Conservation (phyloP, 2,113 vertebrate species). For the Chloebia gouldiae region DNA sequence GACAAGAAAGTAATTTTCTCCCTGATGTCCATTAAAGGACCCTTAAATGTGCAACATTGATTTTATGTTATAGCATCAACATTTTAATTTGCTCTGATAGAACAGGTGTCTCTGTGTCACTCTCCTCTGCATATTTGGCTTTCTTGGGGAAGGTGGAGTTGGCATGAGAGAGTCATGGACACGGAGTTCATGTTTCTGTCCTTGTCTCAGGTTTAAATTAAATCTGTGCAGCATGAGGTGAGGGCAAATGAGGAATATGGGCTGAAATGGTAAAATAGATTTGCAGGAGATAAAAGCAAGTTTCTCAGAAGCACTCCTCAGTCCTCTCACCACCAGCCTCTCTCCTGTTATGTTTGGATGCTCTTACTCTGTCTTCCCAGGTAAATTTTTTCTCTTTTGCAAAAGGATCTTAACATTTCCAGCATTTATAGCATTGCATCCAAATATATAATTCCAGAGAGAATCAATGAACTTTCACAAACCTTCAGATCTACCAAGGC, state of each 20-base stretch:
- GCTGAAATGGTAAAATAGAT: neutral
- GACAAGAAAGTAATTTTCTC: neutral
- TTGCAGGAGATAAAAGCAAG: neutral
- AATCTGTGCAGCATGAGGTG: neutral
- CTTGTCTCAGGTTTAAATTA: neutral
- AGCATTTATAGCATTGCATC: neutral
- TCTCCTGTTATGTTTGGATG: neutral
- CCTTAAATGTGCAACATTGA: neutral
- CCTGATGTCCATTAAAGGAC: neutral
- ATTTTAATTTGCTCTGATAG: neutral
- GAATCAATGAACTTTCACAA: neutral
- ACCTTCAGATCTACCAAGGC: neutral
- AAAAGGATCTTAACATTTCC: neutral
- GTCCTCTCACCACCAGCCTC: neutral
- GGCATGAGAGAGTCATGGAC: neutral
- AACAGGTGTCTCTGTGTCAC: neutral
- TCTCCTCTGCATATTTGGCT: neutral
- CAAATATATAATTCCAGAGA: neutral
- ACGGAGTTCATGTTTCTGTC: neutral
- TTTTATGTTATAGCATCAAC: neutral
- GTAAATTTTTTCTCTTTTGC: neutral
- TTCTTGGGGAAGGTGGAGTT: neutral
- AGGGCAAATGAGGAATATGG: neutral
- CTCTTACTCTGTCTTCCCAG: neutral
- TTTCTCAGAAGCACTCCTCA: neutral